Conservation (phyloP, 2,113 vertebrate genomes). For the Ciconia boyciana region DNA sequence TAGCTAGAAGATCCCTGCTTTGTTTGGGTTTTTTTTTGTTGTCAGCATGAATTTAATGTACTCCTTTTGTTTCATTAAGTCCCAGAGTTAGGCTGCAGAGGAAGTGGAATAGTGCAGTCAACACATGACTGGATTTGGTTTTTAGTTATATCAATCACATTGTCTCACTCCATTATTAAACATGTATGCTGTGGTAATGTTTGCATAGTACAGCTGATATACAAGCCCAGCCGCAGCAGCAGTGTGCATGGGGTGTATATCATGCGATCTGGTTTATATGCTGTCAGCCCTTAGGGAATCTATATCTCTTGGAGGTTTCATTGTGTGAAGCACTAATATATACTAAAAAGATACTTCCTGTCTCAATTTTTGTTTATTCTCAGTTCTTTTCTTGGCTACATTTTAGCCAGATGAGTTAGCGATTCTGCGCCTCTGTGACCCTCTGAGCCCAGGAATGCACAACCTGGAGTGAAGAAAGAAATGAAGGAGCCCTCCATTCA, state of each 20-base stretch:
- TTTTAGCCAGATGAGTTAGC: background rate
- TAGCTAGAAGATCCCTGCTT: background rate
- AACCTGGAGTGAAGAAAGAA: background rate
- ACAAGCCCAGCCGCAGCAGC: background rate
- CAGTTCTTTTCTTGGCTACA: background rate
- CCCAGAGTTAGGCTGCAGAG: background rate
- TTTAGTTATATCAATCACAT: conserved; percentile 28
- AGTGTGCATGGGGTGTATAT: background rate
- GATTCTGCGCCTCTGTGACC: background rate
- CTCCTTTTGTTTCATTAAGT: conserved; percentile 64
- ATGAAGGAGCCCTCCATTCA: background rate
- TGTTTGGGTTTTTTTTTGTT: background rate
- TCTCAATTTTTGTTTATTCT: background rate
- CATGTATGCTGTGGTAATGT: conserved; percentile 15
- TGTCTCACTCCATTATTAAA: conserved; percentile 32
- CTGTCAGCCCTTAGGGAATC: background rate
- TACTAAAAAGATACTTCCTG: background rate
- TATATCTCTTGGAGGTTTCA: background rate
- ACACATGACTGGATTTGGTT: conserved; percentile 42
- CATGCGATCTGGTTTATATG: background rate
- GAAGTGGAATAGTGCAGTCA: background rate
- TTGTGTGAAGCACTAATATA: background rate
- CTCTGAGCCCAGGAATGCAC: background rate
- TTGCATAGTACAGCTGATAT: background rate
- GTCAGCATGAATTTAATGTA: conserved; percentile 63